Evolutionary conservation across 2,888 invertebrate genomes (phyloP).

Genomic region (Chorisops tibialis): DNA sequence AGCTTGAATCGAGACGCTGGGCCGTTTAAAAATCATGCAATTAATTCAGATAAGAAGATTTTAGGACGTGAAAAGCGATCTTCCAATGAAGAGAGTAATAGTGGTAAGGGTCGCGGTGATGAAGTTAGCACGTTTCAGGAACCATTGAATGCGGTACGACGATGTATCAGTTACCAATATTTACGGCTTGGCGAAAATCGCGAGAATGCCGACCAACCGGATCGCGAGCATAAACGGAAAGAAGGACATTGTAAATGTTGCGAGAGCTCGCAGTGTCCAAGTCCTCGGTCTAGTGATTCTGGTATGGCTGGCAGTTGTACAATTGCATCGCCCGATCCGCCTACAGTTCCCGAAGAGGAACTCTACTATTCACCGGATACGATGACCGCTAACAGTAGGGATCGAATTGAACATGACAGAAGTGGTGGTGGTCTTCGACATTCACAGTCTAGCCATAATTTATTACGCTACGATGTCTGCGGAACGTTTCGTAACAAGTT

Average conservation of each 20-base stretch:
- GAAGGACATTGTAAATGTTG: constrained; percentile 57
- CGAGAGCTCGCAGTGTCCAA: constrained; percentile 62
- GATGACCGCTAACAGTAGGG: constrained; percentile 37
- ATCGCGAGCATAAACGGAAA: constrained; percentile 15
- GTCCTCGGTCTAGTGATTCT: constrained; percentile 71
- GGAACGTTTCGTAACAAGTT: constrained; percentile 51
- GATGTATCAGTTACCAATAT: constrained; percentile 56
- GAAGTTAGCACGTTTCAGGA: neutral
- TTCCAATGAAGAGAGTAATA: constrained; percentile 16
- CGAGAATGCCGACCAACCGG: constrained; percentile 15
- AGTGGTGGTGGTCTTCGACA: constrained; percentile 26
- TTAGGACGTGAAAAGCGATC: constrained; percentile 12
- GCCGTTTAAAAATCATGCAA: constrained; percentile 55
- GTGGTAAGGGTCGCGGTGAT: neutral
- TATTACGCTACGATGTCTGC: constrained; percentile 48
- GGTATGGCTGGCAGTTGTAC: constrained; percentile 82
- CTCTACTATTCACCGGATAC: constrained; percentile 38
- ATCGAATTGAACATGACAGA: neutral
- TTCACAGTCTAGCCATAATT: constrained; percentile 37
- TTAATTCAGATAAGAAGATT: constrained; percentile 59
- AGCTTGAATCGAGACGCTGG: constrained; percentile 41
- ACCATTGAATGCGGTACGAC: constrained; percentile 45
- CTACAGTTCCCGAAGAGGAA: constrained; percentile 34
- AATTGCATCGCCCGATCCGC: constrained; percentile 68
- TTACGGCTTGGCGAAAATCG: constrained; percentile 42